A percentile compares a stretch with the other conserved stretches of the same genome.
phyloP scores from a whole-genome alignment of 2,113 vertebrate genomes.

The Nestor notabilis region DNA sequence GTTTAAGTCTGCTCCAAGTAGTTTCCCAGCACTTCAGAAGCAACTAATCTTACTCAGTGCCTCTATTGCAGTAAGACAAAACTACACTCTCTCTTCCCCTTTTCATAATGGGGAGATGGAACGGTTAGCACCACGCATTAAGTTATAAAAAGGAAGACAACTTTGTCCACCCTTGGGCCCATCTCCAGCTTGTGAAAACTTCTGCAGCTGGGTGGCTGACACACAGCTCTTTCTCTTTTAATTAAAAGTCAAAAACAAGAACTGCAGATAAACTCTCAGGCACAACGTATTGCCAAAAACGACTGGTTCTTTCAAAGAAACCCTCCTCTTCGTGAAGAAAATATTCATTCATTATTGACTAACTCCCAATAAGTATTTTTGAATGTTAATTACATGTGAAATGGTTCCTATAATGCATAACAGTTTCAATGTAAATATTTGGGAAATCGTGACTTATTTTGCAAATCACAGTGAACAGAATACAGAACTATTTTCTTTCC shows the following conservation, averaged over 20 bases:
- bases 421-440: not conserved
- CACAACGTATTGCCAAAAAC: not conserved
- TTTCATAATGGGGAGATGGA: not conserved
- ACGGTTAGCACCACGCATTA: fast-evolving
- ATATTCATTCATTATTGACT: not conserved
- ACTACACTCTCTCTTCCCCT: not conserved
- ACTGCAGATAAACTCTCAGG: not conserved
- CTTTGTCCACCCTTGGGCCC: not conserved
- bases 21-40: not conserved
- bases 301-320: not conserved
- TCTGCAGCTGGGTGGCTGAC: not conserved
- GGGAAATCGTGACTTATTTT: not conserved
- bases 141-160: not conserved
- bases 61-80: not conserved
- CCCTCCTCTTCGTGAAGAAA: not conserved
- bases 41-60: not conserved
- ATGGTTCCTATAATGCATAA: not conserved
- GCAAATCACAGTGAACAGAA: not conserved
- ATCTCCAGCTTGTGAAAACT: not conserved
- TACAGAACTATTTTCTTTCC: not conserved
- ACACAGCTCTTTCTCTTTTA: not conserved
- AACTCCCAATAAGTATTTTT: not conserved
- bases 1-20: not conserved
- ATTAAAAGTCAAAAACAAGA: not conserved
- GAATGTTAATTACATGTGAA: not conserved